Percentiles rank a stretch among this genome's conserved stretches.
These are phyloP conservation scores for Periparus ater DNA, from an alignment of 2,797 vertebrate genomes.

Conservation along the genomic window DNA sequence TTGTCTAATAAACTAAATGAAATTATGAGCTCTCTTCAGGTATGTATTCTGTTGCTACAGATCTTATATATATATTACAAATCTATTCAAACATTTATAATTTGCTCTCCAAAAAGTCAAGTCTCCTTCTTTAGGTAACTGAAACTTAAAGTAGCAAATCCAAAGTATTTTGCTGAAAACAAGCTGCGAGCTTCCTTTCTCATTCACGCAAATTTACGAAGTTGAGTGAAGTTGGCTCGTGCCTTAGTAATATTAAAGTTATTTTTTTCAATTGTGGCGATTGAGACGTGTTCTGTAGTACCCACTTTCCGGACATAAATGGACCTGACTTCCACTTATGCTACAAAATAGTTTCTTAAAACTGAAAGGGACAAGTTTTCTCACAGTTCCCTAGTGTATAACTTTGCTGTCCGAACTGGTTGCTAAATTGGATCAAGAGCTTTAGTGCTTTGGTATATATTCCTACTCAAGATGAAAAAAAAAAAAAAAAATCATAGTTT, in stretches of 20 bases:
- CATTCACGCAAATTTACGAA: neutral
- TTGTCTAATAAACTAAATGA: slow-evolving; percentile 99
- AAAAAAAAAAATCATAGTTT: neutral
- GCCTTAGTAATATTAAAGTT: neutral
- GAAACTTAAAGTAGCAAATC: neutral
- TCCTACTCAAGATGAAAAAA: neutral
- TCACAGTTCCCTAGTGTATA: neutral
- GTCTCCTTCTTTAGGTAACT: neutral
- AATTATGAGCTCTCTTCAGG: slow-evolving; percentile 81
- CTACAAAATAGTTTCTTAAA: slow-evolving; percentile 4
- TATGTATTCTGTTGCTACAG: slow-evolving; percentile 47
- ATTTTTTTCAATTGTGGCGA: neutral
- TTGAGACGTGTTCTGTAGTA: neutral
- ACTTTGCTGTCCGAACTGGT: neutral
- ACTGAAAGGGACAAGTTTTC: neutral
- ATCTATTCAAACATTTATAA: neutral
- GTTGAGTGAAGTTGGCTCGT: neutral
- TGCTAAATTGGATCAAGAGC: neutral
- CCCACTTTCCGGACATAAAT: neutral
- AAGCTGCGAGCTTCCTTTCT: neutral
- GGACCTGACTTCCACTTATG: neutral
- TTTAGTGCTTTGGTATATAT: neutral
- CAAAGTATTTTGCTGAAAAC: neutral
- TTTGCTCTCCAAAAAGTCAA: neutral
- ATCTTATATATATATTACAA: neutral